Conservation (phyloP, 2,113 vertebrate species). For the Kryptolebias marmoratus region DNA sequence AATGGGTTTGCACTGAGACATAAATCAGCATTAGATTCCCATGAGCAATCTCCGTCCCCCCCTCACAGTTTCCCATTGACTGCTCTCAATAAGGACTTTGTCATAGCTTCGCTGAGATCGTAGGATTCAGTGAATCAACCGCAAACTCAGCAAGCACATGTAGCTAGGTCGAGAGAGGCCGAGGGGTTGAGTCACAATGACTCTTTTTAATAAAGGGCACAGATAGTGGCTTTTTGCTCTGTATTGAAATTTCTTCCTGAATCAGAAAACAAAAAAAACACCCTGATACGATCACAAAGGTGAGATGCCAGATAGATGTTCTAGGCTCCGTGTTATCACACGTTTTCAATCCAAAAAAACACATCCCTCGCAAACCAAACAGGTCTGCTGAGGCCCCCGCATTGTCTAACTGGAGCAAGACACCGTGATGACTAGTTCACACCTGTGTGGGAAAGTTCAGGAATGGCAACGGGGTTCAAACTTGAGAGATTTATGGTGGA, state of each 20-base stretch:
- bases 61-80: conserved; percentile 61
- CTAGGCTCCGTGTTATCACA: conserved; percentile 40
- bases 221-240: conserved; percentile 27
- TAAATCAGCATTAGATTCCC: conserved; percentile 60
- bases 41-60: conserved; percentile 47
- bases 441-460: conserved; percentile 69
- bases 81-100: conserved; percentile 73
- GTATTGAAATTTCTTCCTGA: conserved; percentile 38
- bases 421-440: conserved; percentile 66
- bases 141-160: conserved; percentile 55
- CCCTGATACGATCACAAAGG: conserved; percentile 51
- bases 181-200: conserved; percentile 50
- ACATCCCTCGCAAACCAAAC: conserved; percentile 63
- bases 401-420: conserved; percentile 65
- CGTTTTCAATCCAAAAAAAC: conserved; percentile 53
- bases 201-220: conserved; percentile 32
- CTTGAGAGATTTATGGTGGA: conserved; percentile 59
- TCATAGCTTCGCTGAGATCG: conserved; percentile 62
- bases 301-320: conserved; percentile 38
- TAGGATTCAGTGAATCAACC: conserved; percentile 55
- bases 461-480: conserved; percentile 49
- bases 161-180: conserved; percentile 59
- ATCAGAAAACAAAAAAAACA: conserved; percentile 9
- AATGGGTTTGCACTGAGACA: conserved; percentile 67
- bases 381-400: conserved; percentile 66